Percentiles rank a stretch among this genome's conserved stretches.
These are phyloP conservation scores for Rotaria socialis DNA, from an alignment of 2,888 invertebrate genomes.

Conservation along the genomic window DNA sequence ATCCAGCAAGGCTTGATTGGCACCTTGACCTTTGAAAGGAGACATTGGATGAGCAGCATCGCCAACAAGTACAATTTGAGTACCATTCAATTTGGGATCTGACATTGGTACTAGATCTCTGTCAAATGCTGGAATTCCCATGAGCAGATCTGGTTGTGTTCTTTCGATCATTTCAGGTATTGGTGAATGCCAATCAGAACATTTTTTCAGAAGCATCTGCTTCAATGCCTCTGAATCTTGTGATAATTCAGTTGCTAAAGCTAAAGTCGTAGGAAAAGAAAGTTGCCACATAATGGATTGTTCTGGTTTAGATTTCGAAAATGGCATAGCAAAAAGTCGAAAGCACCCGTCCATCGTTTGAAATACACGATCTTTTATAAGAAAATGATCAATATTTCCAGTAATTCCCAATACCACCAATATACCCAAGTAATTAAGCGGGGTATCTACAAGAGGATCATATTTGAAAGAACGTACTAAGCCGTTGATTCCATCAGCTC, in stretches of 20 bases:
- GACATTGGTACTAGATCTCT: not conserved
- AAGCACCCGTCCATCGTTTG: constrained; percentile 4
- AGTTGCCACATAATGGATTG: constrained; percentile 8
- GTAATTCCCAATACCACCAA: not conserved
- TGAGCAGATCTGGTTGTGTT: not conserved
- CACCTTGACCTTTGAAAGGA: constrained; percentile 1
- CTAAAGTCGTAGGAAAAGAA: not conserved
- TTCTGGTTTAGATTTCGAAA: not conserved
- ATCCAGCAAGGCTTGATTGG: not conserved
- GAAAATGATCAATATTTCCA: not conserved
- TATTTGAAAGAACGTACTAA: not conserved
- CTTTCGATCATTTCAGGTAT: constrained; percentile 1
- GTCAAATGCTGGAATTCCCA: constrained; percentile 17
- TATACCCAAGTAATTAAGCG: not conserved
- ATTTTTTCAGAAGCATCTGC: not conserved
- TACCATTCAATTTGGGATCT: not conserved
- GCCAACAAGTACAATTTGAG: not conserved
- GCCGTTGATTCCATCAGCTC: not conserved
- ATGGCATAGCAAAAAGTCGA: not conserved
- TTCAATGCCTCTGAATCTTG: not conserved
- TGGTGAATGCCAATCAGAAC: not conserved
- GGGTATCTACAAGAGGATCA: not conserved
- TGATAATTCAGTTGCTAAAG: not conserved
- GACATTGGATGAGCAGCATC: constrained; percentile 25
- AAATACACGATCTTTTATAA: not conserved